These are phyloP conservation scores for Ceyx melanurus DNA, from an alignment of 2,113 vertebrate species.

Conservation along the genomic window DNA sequence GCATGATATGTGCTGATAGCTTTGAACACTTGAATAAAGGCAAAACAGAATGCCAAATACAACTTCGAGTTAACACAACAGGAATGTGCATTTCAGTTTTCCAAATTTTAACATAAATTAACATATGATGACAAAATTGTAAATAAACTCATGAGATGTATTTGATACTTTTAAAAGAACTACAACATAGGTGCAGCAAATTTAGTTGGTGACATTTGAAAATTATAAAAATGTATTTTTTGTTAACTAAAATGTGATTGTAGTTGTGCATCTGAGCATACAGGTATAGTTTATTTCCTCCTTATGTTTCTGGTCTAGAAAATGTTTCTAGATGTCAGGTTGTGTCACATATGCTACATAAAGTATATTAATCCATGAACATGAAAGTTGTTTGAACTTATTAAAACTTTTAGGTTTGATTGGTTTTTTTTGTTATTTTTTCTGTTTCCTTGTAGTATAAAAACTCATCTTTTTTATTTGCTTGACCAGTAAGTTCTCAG, in stretches of 20 bases:
- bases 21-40: background rate
- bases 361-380: background rate
- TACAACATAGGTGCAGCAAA: background rate
- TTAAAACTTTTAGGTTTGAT: background rate
- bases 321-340: background rate
- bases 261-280: background rate
- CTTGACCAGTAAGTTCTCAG: background rate
- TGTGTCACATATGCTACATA: background rate
- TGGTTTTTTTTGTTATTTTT: background rate
- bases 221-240: background rate
- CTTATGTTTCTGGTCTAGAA: background rate
- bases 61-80: background rate
- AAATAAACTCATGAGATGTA: background rate
- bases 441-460: background rate
- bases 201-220: background rate
- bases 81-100: background rate
- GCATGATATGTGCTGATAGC: background rate
- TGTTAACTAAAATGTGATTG: background rate
- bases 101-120: background rate
- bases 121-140: background rate
- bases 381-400: background rate
- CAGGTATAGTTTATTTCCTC: background rate
- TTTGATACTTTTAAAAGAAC: background rate
- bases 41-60: background rate
- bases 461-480: background rate